These are phyloP conservation scores for Salvelinus fontinalis DNA, from an alignment of 2,113 vertebrate species.

Conservation along the genomic window DNA sequence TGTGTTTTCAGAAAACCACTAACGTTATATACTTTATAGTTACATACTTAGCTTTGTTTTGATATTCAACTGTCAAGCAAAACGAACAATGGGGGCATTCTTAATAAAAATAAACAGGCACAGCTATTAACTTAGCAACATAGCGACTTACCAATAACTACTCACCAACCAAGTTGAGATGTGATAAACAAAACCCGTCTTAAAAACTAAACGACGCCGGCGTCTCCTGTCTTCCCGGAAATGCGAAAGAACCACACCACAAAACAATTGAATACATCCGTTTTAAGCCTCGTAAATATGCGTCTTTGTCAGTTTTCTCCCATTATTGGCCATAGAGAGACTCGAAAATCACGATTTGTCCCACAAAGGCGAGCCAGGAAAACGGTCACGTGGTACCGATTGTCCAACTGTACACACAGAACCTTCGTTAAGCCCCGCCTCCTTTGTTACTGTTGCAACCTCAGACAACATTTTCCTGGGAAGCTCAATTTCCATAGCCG, in stretches of 20 bases:
- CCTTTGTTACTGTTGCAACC: too few relatives aligned
- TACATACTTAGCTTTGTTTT: not conserved
- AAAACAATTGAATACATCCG: slow-evolving; percentile 1
- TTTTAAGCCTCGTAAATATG: not conserved
- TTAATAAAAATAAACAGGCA: not conserved
- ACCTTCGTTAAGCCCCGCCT: slow-evolving; percentile 39
- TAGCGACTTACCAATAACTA: slow-evolving; percentile 38
- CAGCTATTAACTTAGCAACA: slow-evolving; percentile 9
- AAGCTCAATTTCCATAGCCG: too few relatives aligned
- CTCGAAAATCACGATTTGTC: slow-evolving; percentile 30
- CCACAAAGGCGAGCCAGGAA: slow-evolving; percentile 22
- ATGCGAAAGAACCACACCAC: slow-evolving; percentile 18
- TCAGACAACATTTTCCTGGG: too few relatives aligned
- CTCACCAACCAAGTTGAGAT: slow-evolving; percentile 63
- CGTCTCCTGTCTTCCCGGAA: not conserved
- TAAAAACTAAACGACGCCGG: not conserved
- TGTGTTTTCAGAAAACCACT: not conserved
- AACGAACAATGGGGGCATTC: not conserved
- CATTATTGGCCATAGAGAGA: not conserved
- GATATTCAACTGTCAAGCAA: not conserved
- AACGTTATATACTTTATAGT: too few relatives aligned
- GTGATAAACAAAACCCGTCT: slow-evolving; percentile 30
- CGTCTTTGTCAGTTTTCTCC: slow-evolving; percentile 8
- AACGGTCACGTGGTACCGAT: slow-evolving; percentile 40
- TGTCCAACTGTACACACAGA: slow-evolving; percentile 35